These are phyloP conservation scores for Peromyscus attwateri DNA, from an alignment of 2,797 vertebrate genomes.

Conservation along the genomic window DNA sequence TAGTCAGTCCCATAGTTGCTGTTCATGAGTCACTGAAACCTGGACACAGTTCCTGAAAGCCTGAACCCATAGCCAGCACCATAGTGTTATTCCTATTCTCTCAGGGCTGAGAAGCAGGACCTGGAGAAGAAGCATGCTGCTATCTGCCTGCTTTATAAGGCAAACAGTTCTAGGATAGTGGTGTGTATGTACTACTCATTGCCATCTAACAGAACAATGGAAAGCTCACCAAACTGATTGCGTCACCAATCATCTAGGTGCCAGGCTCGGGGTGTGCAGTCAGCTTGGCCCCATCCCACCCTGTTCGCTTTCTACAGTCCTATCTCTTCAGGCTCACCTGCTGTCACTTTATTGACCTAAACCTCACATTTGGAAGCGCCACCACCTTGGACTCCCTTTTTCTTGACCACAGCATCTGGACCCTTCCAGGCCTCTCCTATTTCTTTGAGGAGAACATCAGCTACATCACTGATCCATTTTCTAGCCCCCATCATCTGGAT, in stretches of 20 bases:
- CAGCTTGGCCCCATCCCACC: fast-evolving
- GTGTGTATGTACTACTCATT: not conserved
- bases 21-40: not conserved
- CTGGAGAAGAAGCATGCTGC: not conserved
- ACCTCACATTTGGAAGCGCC: not conserved
- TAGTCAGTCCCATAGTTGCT: not conserved
- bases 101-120: not conserved
- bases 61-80: fast-evolving
- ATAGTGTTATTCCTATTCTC: fast-evolving
- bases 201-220: fast-evolving
- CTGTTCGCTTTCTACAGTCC: not conserved
- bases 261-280: not conserved
- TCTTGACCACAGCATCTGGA: not conserved
- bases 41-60: not conserved
- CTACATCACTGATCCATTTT: not conserved
- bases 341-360: not conserved
- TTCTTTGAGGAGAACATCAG: not conserved
- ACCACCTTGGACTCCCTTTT: not conserved
- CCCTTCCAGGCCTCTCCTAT: not conserved
- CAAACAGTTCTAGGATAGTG: fast-evolving
- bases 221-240: not conserved
- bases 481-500: not conserved
- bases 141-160: not conserved
- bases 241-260: not conserved
- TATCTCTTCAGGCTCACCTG: not conserved